phyloP scores from a whole-genome alignment of 2,113 vertebrate genomes.

The Cnemophilus loriae region DNA sequence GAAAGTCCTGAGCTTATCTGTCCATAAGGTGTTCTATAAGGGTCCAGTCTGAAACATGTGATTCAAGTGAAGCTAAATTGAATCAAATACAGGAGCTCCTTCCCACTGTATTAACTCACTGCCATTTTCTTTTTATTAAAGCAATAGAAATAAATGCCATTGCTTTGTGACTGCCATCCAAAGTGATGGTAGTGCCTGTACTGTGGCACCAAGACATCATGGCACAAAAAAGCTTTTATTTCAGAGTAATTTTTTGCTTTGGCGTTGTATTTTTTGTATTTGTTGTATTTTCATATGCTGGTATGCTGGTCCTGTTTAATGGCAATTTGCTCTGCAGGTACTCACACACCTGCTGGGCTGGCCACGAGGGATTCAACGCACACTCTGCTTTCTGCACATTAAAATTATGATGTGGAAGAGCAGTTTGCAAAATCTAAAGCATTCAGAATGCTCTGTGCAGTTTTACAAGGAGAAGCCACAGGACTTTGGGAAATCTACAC shows the following conservation, averaged over 20 bases:
- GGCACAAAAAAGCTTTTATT: background rate
- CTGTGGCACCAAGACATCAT: background rate
- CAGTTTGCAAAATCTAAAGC: background rate
- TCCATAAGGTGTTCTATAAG: background rate
- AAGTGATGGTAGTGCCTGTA: background rate
- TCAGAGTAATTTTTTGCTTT: background rate
- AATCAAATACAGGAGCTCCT: background rate
- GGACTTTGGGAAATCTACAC: background rate
- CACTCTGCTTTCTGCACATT: background rate
- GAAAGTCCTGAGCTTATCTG: background rate
- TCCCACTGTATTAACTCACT: background rate
- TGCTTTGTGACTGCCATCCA: background rate
- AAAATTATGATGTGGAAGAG: background rate
- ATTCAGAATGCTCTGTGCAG: background rate
- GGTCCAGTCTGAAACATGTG: background rate
- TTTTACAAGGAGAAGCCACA: background rate
- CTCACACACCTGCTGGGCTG: background rate
- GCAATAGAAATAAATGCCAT: background rate
- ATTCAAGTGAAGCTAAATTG: background rate
- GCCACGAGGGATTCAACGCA: background rate
- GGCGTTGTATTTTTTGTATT: background rate
- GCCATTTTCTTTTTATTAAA: background rate
- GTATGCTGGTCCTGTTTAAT: background rate
- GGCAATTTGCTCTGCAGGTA: background rate
- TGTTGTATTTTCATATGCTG: background rate